Base-by-base conservation (phyloP, 1,140 invertebrate genomes). In the Zaprionus lachaisei region DNA sequence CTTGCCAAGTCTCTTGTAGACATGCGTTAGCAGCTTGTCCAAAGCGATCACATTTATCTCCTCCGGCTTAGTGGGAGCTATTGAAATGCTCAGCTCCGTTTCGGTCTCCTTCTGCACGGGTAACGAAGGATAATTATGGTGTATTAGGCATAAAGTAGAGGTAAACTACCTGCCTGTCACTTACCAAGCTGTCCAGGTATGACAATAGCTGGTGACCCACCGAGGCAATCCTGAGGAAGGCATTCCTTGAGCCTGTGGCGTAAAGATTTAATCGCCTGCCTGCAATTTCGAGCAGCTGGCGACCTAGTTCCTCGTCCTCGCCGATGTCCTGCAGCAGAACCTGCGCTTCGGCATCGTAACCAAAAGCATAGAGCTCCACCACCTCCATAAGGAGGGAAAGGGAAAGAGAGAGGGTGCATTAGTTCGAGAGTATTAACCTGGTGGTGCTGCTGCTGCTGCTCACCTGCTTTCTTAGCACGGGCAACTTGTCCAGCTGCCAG, bases 311-410 rank as follows among this genome's bases (percentile, higher is more conserved):
- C 80, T 95, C 94, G 47, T 94, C 94, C 73, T 97, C 95, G 73
- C 94, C 95, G 4, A 97, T 95, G 41, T 95, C 93, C 11, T 94
- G 89, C 41, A 96, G 85, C 79, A 97, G 95, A 92, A 96, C 96
- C 92, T 96, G 95, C 24, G 96, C 97, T 37, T 97, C 91, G 38
- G 94, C 94, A 94, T 98, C 97, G 82, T 96, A 96, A 47, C 96
- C 96, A 86, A 95, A 95, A 1, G 94, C 94, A 90, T 97, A 98
- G 15, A 98, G 93, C 81, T 97, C 95, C 80, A 95, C 95, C 54
- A 97, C 95, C 93, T 93, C 61, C 14, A 56, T 55, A 49, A 60
- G 69, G 15, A 1, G 15, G 15, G 58, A 4, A n/a, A 1, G 15
- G 15, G 58, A 5, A 15, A 67, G 2, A 24, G 17, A 61, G 5